These are phyloP conservation scores for Littorina saxatilis DNA, from an alignment of 1,140 invertebrate genomes.

Conservation along the genomic window DNA sequence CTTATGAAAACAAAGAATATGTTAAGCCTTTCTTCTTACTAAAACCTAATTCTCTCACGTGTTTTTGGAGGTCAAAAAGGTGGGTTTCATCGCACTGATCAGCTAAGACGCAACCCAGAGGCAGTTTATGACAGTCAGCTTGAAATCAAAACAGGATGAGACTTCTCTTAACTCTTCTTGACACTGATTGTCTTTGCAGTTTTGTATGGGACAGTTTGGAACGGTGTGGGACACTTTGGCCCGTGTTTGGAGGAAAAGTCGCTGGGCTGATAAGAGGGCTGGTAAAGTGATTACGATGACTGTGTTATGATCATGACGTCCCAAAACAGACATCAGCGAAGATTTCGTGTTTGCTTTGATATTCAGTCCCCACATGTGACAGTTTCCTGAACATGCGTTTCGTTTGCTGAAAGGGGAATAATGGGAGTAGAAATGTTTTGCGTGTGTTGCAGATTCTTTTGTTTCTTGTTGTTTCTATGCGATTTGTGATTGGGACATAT, in stretches of 20 bases:
- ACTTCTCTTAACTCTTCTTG: not conserved
- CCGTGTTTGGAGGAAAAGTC: not conserved
- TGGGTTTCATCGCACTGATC: not conserved
- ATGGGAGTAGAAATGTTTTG: not conserved
- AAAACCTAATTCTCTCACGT: not conserved
- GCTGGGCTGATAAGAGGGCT: not conserved
- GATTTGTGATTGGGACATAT: not conserved
- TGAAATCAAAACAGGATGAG: not conserved
- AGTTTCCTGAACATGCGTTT: too few species aligned
- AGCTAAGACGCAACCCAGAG: not conserved
- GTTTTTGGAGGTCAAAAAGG: not conserved
- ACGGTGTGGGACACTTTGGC: too few species aligned
- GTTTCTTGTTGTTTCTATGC: too few species aligned
- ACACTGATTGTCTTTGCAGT: not conserved
- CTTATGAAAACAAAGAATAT: too few species aligned
- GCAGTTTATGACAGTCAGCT: not conserved
- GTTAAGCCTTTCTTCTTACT: too few species aligned
- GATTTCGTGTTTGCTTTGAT: conserved; percentile 6
- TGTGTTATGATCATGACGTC: not conserved
- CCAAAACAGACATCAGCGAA: not conserved
- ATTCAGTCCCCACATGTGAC: too few species aligned
- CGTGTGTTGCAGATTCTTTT: too few species aligned
- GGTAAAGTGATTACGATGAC: not conserved
- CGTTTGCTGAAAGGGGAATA: too few species aligned
- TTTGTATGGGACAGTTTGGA: not conserved